Percentiles rank a stretch among this genome's conserved stretches.
Evolutionary conservation across 2,888 invertebrate genomes (phyloP).

Genomic region (Baronia brevicornis): DNA sequence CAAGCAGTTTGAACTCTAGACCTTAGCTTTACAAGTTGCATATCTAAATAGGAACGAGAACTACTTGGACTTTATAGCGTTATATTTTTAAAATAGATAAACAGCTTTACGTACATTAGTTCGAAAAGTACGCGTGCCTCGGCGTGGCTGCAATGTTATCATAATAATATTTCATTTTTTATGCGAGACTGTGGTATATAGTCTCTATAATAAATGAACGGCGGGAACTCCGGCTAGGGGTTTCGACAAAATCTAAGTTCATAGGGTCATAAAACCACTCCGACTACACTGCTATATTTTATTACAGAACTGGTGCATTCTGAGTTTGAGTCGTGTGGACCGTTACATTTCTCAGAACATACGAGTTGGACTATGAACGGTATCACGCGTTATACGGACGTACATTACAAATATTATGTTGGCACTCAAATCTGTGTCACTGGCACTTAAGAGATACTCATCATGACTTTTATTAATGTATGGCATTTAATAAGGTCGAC

Average conservation of each 20-base stretch:
- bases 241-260: conserved; percentile 48
- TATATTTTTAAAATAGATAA: no score
- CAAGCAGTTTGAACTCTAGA: conserved; percentile 3
- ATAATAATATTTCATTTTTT: conserved; percentile 8
- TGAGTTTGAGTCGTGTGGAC: conserved; percentile 39
- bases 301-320: conserved; percentile 55
- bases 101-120: conserved; percentile 5
- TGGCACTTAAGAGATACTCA: conserved; percentile 45
- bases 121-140: conserved; percentile 1
- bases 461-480: conserved; percentile 43
- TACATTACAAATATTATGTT: conserved; percentile 57
- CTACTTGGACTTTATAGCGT: neutral
- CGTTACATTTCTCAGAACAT: conserved; percentile 59
- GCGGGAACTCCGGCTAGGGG: conserved; percentile 26
- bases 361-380: conserved; percentile 49
- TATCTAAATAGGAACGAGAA: conserved; percentile 3
- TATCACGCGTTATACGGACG: conserved; percentile 37
- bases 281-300: conserved; percentile 36
- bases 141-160: conserved; percentile 6
- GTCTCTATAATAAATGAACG: conserved; percentile 24
- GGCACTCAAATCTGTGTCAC: conserved; percentile 49
- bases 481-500: conserved; percentile 36
- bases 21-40: conserved; percentile 1
- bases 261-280: conserved; percentile 41
- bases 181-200: conserved; percentile 5